Base-by-base conservation (phyloP, 2,797 vertebrate genomes). In the Diplodus puntazzo region DNA sequence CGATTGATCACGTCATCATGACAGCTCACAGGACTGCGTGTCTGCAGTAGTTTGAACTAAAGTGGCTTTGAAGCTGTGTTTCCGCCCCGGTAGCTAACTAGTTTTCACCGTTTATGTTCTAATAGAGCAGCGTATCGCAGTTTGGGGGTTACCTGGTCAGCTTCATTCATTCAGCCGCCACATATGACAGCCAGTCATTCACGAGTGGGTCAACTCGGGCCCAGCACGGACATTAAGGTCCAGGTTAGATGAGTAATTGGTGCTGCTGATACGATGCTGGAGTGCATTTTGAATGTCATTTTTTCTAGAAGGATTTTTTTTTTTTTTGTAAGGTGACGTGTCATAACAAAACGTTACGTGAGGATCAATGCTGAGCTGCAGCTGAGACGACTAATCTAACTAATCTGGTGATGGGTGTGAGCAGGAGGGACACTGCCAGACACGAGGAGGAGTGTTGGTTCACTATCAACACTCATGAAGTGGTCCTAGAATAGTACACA, bases 101-200 rank as follows among this genome's bases (percentile, higher is more conserved):
- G 46, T 63, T 48, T 30, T 54, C 42, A 0, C 23, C 3, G 48
- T 60, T 18, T 27, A 1, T 48, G 57, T 64, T 63, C 57, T n/a
- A 23, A 21, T 42, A n/a, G 23, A 27, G 46, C 39, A 50, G 18
- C 23, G 12, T 46, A 25, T 25, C 23, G 48, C 23, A 46, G 30
- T 34, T 54, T 10, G 34, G 8, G 18, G 49, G n/a, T 65, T 50
- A 64, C 62, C 20, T 46, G 71, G 9, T 82, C 64, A 63, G 72
- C 64, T 88, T 84, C 89, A 92, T 94, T 93, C 92, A 92, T 93
- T 87, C 79, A 17, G 2, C 16, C n/a, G 55, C 12, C 42, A 52
- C 7, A 8, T 75, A 49, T 55, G 34, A 34, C 0, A 39, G 5
- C 13, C 42, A 2, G 18, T 27, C 21, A 16, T 12, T 6, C 18